phyloP scores from a whole-genome alignment of 2,888 invertebrate genomes.

The Brachyptera risi region DNA sequence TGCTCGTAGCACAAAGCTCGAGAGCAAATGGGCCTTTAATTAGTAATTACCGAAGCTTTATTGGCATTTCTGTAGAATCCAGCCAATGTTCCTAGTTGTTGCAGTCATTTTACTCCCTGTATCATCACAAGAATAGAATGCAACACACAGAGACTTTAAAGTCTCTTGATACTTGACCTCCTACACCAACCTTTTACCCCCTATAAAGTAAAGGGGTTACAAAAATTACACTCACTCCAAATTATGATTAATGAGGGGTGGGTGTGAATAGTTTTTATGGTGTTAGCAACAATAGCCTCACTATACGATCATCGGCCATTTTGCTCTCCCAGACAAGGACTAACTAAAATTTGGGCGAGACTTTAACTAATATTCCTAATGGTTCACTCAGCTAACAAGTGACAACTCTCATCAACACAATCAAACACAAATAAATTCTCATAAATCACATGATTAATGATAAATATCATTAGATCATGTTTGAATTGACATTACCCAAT shows the following conservation, averaged over 20 bases:
- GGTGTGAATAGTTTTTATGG: constrained; percentile 53
- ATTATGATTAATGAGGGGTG: constrained; percentile 50
- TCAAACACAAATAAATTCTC: neutral
- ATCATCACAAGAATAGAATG: too few relatives aligned
- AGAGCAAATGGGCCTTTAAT: too few relatives aligned
- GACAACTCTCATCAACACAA: neutral
- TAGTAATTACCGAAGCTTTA: too few relatives aligned
- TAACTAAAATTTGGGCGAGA: neutral
- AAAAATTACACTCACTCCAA: constrained; percentile 24
- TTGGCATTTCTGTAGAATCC: too few relatives aligned
- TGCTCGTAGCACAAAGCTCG: too few relatives aligned
- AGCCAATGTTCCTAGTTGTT: too few relatives aligned
- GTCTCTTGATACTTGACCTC: too few relatives aligned
- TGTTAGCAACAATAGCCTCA: constrained; percentile 84
- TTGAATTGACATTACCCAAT: too few relatives aligned
- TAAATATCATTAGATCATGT: too few relatives aligned
- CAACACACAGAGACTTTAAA: too few relatives aligned
- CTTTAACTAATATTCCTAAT: too few relatives aligned
- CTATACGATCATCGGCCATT: constrained; percentile 81
- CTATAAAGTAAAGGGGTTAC: constrained; percentile 24
- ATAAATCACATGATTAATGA: neutral
- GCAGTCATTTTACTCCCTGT: too few relatives aligned
- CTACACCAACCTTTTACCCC: constrained; percentile 14
- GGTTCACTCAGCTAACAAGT: neutral
- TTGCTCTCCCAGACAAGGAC: constrained; percentile 85